phyloP scores from a whole-genome alignment of 2,888 invertebrate species.

The Desoria tigrina region DNA sequence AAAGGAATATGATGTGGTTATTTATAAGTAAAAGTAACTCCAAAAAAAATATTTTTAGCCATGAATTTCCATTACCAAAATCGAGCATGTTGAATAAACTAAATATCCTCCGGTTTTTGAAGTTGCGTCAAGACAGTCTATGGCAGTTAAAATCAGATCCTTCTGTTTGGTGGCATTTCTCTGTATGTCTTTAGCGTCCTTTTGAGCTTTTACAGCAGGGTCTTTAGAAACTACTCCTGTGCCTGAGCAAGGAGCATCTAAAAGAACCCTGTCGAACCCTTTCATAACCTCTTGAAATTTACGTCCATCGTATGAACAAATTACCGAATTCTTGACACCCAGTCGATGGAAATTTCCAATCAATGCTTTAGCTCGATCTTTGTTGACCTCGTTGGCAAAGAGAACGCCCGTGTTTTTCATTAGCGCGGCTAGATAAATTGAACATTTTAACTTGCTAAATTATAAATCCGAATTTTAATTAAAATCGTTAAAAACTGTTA shows the following conservation, averaged over 20 bases:
- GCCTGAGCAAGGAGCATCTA: constrained; percentile 98
- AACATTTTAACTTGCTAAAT: constrained; percentile 6
- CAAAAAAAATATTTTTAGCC: neutral
- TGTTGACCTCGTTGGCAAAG: constrained; percentile 94
- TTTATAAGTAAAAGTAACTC: constrained; percentile 13
- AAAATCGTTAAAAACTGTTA: constrained; percentile 21
- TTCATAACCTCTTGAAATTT: constrained; percentile 76
- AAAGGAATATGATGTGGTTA: neutral
- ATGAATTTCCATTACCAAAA: constrained; percentile 70
- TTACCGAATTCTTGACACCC: constrained; percentile 89
- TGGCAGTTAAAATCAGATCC: constrained; percentile 89
- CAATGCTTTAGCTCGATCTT: constrained; percentile 84
- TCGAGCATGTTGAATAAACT: constrained; percentile 98
- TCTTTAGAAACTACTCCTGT: constrained; percentile 98
- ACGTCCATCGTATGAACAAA: constrained; percentile 86
- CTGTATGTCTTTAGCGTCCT: constrained; percentile 85
- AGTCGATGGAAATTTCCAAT: constrained; percentile 95
- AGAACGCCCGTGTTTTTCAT: constrained; percentile 98
- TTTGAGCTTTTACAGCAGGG: constrained; percentile 89
- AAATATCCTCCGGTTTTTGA: constrained; percentile 90
- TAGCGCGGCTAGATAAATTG: constrained; percentile 71
- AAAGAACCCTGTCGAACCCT: constrained; percentile 89
- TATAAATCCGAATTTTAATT: no score
- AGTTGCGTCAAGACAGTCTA: constrained; percentile 91
- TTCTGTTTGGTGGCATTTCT: constrained; percentile 90